A percentile compares a stretch with the other conserved stretches of the same genome.
Evolutionary conservation across 2,113 vertebrate genomes (phyloP).

Genomic region (Cephalopterus ornatus): DNA sequence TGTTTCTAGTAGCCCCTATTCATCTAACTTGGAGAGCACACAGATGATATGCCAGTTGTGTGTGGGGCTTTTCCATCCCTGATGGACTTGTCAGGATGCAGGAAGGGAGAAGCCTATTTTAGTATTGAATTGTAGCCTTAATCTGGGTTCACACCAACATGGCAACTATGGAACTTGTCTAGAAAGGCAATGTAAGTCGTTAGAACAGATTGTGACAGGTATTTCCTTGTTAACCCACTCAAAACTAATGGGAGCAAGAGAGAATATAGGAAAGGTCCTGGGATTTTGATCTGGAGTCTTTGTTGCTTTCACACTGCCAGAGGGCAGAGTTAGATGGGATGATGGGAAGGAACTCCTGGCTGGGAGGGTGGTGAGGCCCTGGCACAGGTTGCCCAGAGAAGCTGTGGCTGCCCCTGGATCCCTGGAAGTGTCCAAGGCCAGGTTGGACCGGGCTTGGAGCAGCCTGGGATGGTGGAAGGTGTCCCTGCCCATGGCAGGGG

Average conservation of each 20-base stretch:
- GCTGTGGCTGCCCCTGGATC: neutral
- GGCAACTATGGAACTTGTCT: neutral
- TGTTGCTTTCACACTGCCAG: neutral
- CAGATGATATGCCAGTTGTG: neutral
- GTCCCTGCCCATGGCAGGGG: neutral
- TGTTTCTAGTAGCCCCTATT: neutral
- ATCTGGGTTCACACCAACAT: neutral
- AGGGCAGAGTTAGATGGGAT: too few relatives aligned
- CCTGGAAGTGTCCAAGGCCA: neutral
- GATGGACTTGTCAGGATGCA: neutral
- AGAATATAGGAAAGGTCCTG: neutral
- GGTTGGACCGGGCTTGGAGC: rapidly evolving
- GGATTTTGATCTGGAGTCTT: neutral
- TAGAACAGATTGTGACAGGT: too few relatives aligned
- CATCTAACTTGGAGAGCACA: rapidly evolving
- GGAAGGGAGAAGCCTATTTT: neutral
- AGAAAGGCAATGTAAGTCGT: neutral
- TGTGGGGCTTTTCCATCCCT: neutral
- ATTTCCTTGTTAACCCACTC: neutral
- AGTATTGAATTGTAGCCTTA: neutral
- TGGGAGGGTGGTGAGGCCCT: rapidly evolving
- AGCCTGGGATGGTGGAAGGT: rapidly evolving
- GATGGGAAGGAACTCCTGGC: rapidly evolving
- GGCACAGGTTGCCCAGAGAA: neutral
- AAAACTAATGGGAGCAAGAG: neutral